Percentiles rank a stretch among this genome's conserved stretches.
Evolutionary conservation across 2,888 invertebrate species (phyloP).

Genomic region (Ornithoptera priamus): DNA sequence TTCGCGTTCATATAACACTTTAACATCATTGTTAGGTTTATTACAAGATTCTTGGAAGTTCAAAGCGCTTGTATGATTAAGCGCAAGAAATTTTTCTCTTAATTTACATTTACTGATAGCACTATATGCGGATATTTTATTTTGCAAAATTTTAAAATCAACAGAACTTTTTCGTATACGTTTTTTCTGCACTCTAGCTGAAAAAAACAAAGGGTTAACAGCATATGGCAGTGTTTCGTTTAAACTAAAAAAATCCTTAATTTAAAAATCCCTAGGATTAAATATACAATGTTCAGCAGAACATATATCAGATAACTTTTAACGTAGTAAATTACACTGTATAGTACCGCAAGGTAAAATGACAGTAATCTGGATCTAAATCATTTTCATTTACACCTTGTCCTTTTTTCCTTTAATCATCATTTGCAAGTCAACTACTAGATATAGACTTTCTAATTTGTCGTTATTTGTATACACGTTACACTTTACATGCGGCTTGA

Average conservation of each 20-base stretch:
- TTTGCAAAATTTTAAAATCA: slow-evolving; percentile 16
- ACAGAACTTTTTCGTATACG: slow-evolving; percentile 12
- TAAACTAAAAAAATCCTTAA: background rate
- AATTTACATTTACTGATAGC: slow-evolving; percentile 5
- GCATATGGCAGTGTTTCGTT: background rate
- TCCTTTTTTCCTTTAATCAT: too few relatives aligned
- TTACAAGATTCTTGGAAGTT: background rate
- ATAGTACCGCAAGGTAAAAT: too few relatives aligned
- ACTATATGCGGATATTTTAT: slow-evolving; percentile 16
- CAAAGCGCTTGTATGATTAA: background rate
- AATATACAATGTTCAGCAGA: too few relatives aligned
- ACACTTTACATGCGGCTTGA: too few relatives aligned
- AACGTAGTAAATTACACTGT: too few relatives aligned
- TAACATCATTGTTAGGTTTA: slow-evolving; percentile 15
- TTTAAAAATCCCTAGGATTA: too few relatives aligned
- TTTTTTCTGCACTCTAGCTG: slow-evolving; percentile 15
- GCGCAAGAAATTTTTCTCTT: background rate
- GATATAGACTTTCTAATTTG: too few relatives aligned
- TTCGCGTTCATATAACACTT: slow-evolving; percentile 22
- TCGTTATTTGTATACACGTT: too few relatives aligned
- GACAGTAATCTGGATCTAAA: too few relatives aligned
- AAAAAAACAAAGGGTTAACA: background rate
- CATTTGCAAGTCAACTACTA: too few relatives aligned
- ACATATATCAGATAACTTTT: too few relatives aligned
- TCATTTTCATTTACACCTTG: too few relatives aligned